These are phyloP conservation scores for Creontiades dilutus DNA, from an alignment of 2,888 invertebrate species.

Conservation along the genomic window DNA sequence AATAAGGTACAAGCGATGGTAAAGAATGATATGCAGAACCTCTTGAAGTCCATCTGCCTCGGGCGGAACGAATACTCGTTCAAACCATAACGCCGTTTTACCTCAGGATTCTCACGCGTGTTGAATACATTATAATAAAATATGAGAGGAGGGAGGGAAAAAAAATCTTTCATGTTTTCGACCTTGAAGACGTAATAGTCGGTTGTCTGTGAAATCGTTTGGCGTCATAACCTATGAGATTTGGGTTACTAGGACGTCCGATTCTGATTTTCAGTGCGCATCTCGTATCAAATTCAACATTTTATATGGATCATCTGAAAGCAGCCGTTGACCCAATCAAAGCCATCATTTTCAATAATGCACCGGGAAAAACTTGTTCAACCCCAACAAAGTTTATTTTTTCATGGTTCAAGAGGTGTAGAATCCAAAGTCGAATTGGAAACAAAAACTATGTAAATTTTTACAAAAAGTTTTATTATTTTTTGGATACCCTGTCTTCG, in stretches of 20 bases:
- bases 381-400: no score
- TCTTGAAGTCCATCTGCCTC: not conserved
- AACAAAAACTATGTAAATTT: no score
- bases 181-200: not conserved
- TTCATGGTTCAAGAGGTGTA: no score
- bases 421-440: no score
- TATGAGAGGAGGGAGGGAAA: not conserved
- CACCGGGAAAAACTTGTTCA: no score
- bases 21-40: slow-evolving; percentile 4
- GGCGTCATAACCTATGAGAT: not conserved
- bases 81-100: slow-evolving; percentile 27
- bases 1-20: slow-evolving; percentile 22
- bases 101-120: slow-evolving; percentile 24
- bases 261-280: not conserved
- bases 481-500: no score
- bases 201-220: not conserved
- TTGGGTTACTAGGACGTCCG: slow-evolving; percentile 7
- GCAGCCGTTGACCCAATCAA: no score
- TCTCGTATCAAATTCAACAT: no score
- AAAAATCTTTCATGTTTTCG: not conserved
- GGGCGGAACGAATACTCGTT: slow-evolving; percentile 22
- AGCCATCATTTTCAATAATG: no score
- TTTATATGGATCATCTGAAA: no score
- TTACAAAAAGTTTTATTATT: no score
- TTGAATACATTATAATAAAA: slow-evolving; percentile 28